Percentiles rank a stretch among this genome's conserved stretches.
Evolutionary conservation across 2,888 invertebrate species (phyloP).

Genomic region (Cosmopolites sordidus): DNA sequence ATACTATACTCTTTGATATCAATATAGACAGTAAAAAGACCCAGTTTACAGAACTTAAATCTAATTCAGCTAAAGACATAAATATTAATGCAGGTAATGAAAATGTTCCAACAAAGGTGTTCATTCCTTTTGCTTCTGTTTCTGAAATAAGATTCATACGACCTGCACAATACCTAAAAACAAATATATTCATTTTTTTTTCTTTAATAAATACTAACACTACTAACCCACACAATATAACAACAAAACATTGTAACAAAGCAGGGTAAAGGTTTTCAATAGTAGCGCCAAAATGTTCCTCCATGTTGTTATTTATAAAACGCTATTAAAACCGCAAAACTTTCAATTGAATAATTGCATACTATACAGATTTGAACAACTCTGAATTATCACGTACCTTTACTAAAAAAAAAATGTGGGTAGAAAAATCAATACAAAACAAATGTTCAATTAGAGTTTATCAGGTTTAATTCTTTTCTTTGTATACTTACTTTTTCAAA

Average conservation of each 20-base stretch:
- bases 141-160: constrained; percentile 76
- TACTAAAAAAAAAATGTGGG: too few species aligned
- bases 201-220: too few species aligned
- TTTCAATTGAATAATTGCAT: too few species aligned
- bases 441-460: too few species aligned
- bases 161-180: constrained; percentile 74
- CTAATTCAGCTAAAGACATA: constrained; percentile 77
- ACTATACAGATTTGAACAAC: too few species aligned
- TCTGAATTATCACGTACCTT: too few species aligned
- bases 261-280: constrained; percentile 87
- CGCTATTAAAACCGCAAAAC: too few species aligned
- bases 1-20: constrained; percentile 80
- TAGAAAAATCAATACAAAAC: too few species aligned
- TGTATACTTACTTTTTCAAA: too few species aligned
- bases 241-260: constrained; percentile 84
- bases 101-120: constrained; percentile 90
- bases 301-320: constrained; percentile 22
- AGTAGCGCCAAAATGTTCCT: constrained; percentile 39
- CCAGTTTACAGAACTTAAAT: constrained; percentile 86
- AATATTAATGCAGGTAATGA: constrained; percentile 90
- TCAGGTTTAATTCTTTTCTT: too few species aligned
- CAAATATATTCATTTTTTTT: not conserved
- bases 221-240: constrained; percentile 82
- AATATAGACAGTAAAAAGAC: constrained; percentile 81
- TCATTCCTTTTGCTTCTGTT: constrained; percentile 83